A percentile compares a stretch with the other conserved stretches of the same genome.
These are phyloP conservation scores for Agonopterix arenella DNA, from an alignment of 2,888 invertebrate genomes.

Conservation along the genomic window DNA sequence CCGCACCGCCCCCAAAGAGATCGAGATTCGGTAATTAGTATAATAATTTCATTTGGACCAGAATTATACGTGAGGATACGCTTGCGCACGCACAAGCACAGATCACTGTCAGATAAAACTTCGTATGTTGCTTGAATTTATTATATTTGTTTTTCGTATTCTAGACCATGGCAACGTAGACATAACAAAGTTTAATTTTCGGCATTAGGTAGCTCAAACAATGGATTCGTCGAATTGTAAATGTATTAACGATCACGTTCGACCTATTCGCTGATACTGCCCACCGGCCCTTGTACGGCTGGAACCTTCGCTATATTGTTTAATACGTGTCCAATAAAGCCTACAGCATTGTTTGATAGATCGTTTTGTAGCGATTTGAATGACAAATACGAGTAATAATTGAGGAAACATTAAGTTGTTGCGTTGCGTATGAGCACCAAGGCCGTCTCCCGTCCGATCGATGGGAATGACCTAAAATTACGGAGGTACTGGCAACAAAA, in stretches of 20 bases:
- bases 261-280: conserved; percentile 13
- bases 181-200: conserved; percentile 44
- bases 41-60: conserved; percentile 63
- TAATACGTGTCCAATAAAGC: conserved; percentile 37
- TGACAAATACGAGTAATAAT: conserved; percentile 35
- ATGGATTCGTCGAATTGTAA: conserved; percentile 37
- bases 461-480: conserved; percentile 68
- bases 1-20: conserved; percentile 49
- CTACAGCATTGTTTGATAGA: conserved; percentile 30
- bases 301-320: conserved; percentile 31
- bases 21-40: conserved; percentile 67
- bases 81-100: conserved; percentile 27
- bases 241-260: too few relatives aligned
- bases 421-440: conserved; percentile 16
- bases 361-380: conserved; percentile 22
- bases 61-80: conserved; percentile 45
- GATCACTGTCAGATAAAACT: conserved; percentile 20
- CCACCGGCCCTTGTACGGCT: conserved; percentile 36
- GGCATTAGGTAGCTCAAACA: conserved; percentile 37
- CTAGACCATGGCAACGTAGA: conserved; percentile 21
- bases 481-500: conserved; percentile 25
- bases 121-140: neutral
- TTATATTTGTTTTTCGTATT: neutral
- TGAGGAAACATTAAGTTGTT: conserved; percentile 30
- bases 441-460: conserved; percentile 37